Conservation (phyloP, 2,113 vertebrate genomes). For the Rhabdornis inornatus region DNA sequence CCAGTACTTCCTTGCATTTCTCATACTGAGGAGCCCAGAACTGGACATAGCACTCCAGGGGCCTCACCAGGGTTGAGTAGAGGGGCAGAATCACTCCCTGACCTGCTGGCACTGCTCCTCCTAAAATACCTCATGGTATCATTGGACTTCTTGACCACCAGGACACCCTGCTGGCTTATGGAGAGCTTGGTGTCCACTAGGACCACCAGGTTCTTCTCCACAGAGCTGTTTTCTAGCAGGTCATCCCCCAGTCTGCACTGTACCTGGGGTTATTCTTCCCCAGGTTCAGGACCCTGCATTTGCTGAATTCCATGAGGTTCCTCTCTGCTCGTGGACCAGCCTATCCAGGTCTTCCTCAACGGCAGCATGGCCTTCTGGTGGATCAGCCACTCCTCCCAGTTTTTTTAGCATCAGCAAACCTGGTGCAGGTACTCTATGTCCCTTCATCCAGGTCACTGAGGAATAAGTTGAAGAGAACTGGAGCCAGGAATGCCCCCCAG, state of each 20-base stretch:
- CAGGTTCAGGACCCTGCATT: neutral
- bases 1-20: neutral
- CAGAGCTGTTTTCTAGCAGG: neutral
- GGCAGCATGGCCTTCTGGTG: neutral
- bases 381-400: neutral
- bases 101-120: neutral
- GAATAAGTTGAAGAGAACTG: neutral
- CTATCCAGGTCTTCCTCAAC: neutral
- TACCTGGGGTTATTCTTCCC: neutral
- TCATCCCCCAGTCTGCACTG: rapidly evolving
- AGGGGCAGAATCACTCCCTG: neutral
- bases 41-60: neutral
- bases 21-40: rapidly evolving
- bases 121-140: neutral
- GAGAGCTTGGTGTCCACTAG: neutral
- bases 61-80: neutral
- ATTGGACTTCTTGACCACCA: neutral
- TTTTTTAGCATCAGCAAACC: neutral
- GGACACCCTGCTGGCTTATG: neutral
- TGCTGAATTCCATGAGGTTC: neutral
- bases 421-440: neutral
- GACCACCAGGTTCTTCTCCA: neutral
- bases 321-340: neutral
- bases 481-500: neutral
- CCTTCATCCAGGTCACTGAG: neutral